Base-by-base conservation (phyloP, 1,140 invertebrate genomes). In the Campoletis sonorensis region DNA sequence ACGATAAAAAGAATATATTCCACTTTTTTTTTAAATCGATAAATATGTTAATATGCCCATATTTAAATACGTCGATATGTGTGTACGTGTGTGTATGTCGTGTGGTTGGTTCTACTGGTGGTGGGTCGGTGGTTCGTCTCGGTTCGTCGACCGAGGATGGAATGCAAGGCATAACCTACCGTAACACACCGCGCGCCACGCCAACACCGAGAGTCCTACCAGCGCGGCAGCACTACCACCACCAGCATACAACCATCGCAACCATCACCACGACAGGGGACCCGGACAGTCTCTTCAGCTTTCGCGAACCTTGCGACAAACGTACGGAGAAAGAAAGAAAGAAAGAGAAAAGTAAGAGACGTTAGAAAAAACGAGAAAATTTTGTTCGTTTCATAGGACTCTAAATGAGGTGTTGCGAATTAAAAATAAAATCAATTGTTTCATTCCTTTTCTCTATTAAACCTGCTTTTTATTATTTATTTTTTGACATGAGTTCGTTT, bases 81-180 rank as follows among this genome's bases (percentile, higher is more conserved):
- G 15, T 13, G 23, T 27, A n/a, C 40, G 11, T 13, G 49, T 54
- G 51, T 58, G 23, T 45, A 26, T 37, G 37, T 15, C 37, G 37
- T 18, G 21, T 45, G 71, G 23, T 58, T 58, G 30, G 30, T 64
- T 27, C 79, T 37, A 76, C 51, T 67, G 73, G 21, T 51, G 45
- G 37, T 76, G 51, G n/a, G 45, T 79, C 73, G 85, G 85, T 86
- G 86, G 85, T 86, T 89, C 89, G 88, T 89, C 88, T 87, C 86
- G 89, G 90, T 91, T 90, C 90, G 89, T 89, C 89, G 90, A 91
- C 90, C 90, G 88, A 87, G 86, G 82, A 85, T 89, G 89, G 89
- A 90, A 91, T 91, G 89, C 88, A 84, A 88, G 85, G 88, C 89
- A 90, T 90, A 91, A 90, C 90, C 90, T 91, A 90, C 89, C 90